These are phyloP conservation scores for Colistium nudipinnis DNA, from an alignment of 2,113 vertebrate genomes.

Conservation along the genomic window DNA sequence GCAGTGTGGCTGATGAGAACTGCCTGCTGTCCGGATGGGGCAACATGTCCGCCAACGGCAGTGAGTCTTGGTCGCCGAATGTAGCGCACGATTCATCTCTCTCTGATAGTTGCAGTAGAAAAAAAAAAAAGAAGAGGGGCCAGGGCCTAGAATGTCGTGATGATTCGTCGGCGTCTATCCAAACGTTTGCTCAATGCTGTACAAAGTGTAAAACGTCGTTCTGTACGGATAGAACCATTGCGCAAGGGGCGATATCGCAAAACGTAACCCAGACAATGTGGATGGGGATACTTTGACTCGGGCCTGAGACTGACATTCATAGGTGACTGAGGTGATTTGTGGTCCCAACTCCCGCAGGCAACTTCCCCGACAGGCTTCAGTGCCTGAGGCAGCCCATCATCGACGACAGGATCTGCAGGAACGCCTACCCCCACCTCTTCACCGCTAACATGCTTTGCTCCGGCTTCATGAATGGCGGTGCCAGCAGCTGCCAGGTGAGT, in stretches of 20 bases:
- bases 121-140: background rate
- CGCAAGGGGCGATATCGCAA: no score
- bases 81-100: no score
- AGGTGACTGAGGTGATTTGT: background rate
- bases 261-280: background rate
- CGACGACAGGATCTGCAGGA: conserved; percentile 64
- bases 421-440: conserved; percentile 81
- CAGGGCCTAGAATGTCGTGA: background rate
- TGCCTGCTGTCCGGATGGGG: conserved; percentile 89
- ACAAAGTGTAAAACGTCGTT: no score
- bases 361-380: conserved; percentile 81
- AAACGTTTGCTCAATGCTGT: no score
- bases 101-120: background rate
- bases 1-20: conserved; percentile 72
- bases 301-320: background rate
- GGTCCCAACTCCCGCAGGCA: conserved; percentile 51
- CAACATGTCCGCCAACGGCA: conserved; percentile 77
- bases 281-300: background rate
- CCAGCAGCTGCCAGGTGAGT: conserved; percentile 75
- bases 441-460: conserved; percentile 86
- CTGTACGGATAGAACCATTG: no score
- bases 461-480: conserved; percentile 85
- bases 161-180: background rate
- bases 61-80: conserved; percentile 65
- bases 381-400: conserved; percentile 86